These are phyloP conservation scores for Parauchenoglanis punctatus DNA, from an alignment of 2,797 vertebrate species.

Conservation along the genomic window DNA sequence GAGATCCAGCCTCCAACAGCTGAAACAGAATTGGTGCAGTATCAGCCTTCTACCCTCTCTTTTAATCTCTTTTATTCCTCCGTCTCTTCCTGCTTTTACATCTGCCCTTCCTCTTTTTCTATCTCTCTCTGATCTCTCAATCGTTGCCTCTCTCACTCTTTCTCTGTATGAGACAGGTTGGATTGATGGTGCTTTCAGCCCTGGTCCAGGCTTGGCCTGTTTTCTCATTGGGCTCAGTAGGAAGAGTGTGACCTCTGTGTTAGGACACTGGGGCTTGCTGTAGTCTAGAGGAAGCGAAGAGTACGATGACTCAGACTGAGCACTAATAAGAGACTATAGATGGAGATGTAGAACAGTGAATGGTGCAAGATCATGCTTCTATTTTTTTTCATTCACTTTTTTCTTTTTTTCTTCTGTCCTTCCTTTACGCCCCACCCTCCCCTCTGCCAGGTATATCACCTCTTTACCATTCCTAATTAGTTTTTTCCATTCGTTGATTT, in stretches of 20 bases:
- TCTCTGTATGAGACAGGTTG: conserved; percentile 28
- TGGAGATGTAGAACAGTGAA: conserved; percentile 43
- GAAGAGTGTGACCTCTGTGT: conserved; percentile 57
- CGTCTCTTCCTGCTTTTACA: neutral
- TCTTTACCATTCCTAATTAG: neutral
- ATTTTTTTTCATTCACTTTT: conserved; percentile 14
- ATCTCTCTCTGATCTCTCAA: neutral
- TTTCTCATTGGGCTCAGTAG: conserved; percentile 39
- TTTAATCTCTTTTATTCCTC: conserved; percentile 10
- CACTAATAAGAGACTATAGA: conserved; percentile 42
- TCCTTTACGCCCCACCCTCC: neutral
- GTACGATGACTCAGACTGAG: conserved; percentile 18
- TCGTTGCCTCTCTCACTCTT: neutral
- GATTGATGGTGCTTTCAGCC: conserved; percentile 50
- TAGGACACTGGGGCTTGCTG: conserved; percentile 47
- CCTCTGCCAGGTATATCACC: neutral
- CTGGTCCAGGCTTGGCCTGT: conserved; percentile 34
- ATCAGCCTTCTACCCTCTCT: conserved; percentile 15
- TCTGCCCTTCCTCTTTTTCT: neutral
- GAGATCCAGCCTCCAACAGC: conserved; percentile 41
- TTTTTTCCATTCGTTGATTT: conserved; percentile 12
- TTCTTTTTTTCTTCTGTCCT: neutral
- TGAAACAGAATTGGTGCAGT: conserved; percentile 32
- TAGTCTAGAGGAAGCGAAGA: conserved; percentile 38
- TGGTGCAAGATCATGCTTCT: conserved; percentile 27